Conservation (phyloP, 2,797 vertebrate genomes). For the Channallabes apus region DNA sequence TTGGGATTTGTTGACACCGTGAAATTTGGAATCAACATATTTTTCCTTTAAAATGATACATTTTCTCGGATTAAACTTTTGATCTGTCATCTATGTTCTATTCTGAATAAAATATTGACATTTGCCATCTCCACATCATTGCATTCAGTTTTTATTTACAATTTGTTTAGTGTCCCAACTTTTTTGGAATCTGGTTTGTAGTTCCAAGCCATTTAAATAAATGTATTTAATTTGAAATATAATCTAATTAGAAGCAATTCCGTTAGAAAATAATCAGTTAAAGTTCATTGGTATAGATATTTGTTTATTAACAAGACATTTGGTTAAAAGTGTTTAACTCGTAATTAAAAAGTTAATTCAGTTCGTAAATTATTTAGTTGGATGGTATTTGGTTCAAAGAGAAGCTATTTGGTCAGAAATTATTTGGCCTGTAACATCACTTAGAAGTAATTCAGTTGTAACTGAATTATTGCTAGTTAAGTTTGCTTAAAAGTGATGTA, state of each 20-base stretch:
- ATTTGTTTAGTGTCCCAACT: no score
- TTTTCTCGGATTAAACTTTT: no score
- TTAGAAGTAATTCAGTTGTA: background rate
- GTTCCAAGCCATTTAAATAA: background rate
- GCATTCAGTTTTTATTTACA: no score
- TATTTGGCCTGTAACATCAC: background rate
- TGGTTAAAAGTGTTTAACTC: background rate
- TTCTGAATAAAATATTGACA: no score
- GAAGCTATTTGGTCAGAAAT: background rate
- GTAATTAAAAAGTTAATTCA: background rate
- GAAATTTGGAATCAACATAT: no score
- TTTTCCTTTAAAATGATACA: no score
- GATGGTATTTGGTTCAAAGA: background rate
- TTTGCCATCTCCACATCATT: no score
- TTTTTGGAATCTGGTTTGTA: no score
- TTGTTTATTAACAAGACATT: background rate
- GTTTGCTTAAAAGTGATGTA: background rate
- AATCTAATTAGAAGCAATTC: background rate
- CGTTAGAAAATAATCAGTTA: background rate
- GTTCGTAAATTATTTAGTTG: background rate
- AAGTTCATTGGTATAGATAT: background rate
- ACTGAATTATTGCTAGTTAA: no score
- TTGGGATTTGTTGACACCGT: no score
- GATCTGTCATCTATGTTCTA: no score
- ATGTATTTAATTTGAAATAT: background rate